These are phyloP conservation scores for Polyodon spathula DNA, from an alignment of 2,113 vertebrate genomes.

Conservation along the genomic window DNA sequence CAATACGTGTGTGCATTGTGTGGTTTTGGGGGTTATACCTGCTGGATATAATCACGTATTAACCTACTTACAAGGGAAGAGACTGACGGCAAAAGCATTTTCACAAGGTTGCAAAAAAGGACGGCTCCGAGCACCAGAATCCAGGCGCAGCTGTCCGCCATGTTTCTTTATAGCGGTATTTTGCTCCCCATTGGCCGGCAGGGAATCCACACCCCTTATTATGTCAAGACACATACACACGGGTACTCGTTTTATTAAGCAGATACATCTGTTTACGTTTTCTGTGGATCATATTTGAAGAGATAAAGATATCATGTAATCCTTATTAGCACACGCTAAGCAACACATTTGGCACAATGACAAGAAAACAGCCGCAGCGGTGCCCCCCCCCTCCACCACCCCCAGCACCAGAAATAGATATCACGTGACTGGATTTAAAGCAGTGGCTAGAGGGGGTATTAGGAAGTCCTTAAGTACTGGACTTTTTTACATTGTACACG, in stretches of 20 bases:
- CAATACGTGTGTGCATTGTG: no score
- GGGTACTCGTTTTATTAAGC: no score
- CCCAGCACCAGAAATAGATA: not conserved
- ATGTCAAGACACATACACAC: no score
- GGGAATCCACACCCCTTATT: conserved; percentile 18
- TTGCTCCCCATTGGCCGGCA: conserved; percentile 4
- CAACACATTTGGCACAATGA: no score
- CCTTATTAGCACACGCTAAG: no score
- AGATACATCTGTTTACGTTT: no score
- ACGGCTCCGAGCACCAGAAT: conserved; percentile 51
- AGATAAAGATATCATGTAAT: no score
- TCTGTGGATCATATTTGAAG: no score
- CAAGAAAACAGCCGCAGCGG: not conserved
- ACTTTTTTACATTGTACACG: conserved; percentile 11
- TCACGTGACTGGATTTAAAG: not conserved
- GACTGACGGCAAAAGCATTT: conserved; percentile 15
- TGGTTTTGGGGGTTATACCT: no score
- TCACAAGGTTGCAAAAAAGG: conserved; percentile 44
- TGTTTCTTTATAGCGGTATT: conserved; percentile 40
- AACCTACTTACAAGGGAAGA: conserved; percentile 17
- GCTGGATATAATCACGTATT: not conserved
- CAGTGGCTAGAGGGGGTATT: no score
- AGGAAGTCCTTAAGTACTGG: no score
- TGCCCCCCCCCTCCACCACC: no score
- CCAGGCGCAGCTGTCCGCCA: conserved; percentile 50